phyloP scores from a whole-genome alignment of 53 echinoderm and acorn worm species.

The Paelopatides confundens region DNA sequence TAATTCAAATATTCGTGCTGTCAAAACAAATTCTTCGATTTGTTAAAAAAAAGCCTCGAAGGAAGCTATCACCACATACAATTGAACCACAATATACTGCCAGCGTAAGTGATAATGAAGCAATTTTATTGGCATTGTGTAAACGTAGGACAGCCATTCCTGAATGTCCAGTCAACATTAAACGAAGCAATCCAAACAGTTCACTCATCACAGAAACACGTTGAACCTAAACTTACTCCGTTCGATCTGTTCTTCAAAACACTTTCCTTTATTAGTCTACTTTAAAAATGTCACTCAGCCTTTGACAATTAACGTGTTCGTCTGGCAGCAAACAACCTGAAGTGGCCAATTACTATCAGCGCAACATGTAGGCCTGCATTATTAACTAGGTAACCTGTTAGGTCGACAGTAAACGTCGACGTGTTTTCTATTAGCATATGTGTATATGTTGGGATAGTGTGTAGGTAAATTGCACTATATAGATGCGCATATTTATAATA shows the following conservation, averaged over 20 bases:
- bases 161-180: not conserved
- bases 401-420: not conserved
- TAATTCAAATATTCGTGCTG: no score
- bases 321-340: slow-evolving; percentile 16
- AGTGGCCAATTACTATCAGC: slow-evolving; percentile 23
- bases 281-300: slow-evolving; percentile 16
- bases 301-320: slow-evolving; percentile 10
- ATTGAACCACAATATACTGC: no score
- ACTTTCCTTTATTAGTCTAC: slow-evolving; percentile 13
- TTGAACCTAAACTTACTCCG: not conserved
- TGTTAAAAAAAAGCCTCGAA: no score
- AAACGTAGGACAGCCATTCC: not conserved
- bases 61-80: not conserved
- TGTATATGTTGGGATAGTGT: no score
- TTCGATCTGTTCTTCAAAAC: slow-evolving; percentile 16
- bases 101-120: not conserved
- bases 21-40: no score
- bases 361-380: not conserved
- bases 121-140: not conserved
- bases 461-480: no score
- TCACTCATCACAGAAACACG: not conserved
- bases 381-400: not conserved
- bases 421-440: not conserved
- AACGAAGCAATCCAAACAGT: not conserved
- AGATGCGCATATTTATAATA: no score